phyloP scores from a whole-genome alignment of 2,888 invertebrate genomes.

The Tetanocera ferruginea region DNA sequence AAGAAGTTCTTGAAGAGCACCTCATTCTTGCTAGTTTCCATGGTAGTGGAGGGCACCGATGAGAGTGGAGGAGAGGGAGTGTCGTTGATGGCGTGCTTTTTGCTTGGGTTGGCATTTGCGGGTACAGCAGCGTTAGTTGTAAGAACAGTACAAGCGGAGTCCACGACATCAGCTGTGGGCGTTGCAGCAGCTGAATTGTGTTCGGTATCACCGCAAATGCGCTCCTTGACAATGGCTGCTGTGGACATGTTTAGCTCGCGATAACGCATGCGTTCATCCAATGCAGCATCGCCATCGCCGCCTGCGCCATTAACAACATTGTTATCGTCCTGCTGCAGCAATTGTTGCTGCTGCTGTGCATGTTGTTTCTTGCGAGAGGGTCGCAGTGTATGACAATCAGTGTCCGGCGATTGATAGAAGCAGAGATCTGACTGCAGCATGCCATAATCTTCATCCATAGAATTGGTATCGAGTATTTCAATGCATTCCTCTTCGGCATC shows the following conservation, averaged over 20 bases:
- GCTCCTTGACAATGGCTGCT: constrained; percentile 58
- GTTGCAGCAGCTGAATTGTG: constrained; percentile 28
- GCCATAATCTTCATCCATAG: constrained; percentile 69
- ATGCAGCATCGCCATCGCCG: constrained; percentile 33
- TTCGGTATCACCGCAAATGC: constrained; percentile 48
- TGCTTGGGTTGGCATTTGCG: constrained; percentile 38
- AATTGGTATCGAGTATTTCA: constrained; percentile 68
- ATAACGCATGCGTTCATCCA: constrained; percentile 55
- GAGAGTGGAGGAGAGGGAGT: constrained; percentile 3
- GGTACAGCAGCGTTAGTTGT: constrained; percentile 46
- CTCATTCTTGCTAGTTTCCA: constrained; percentile 64
- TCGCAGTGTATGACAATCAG: constrained; percentile 64
- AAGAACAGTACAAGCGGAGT: constrained; percentile 34
- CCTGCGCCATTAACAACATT: background rate
- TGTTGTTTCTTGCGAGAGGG: constrained; percentile 64
- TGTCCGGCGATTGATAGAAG: constrained; percentile 67
- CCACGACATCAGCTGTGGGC: constrained; percentile 42
- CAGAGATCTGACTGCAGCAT: constrained; percentile 67
- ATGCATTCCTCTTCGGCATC: constrained; percentile 75
- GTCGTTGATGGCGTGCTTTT: constrained; percentile 44
- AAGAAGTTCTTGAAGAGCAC: constrained; percentile 70
- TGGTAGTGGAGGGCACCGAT: constrained; percentile 42
- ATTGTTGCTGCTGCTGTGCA: constrained; percentile 50
- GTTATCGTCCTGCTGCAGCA: background rate
- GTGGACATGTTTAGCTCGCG: constrained; percentile 64